phyloP scores from a whole-genome alignment of 2,797 vertebrate genomes.

The Vultur gryphus region DNA sequence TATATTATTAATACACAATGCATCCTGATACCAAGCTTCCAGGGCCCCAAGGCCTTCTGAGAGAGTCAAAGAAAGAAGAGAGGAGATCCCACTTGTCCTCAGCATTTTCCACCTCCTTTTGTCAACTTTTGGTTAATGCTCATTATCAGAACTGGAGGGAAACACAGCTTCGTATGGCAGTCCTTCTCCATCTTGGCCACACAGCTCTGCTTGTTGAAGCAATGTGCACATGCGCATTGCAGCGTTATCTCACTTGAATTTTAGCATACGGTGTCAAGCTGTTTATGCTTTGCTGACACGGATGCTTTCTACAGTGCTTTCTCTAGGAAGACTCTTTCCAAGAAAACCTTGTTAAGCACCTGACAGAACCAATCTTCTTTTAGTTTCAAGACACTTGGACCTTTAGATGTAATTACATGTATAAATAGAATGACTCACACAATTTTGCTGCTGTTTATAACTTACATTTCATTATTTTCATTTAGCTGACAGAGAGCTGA shows the following conservation, averaged over 20 bases:
- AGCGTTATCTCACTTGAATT: not conserved
- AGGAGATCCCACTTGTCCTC: not conserved
- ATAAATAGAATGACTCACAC: constrained; percentile 25
- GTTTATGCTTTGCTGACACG: not conserved
- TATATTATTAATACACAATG: constrained; percentile 10
- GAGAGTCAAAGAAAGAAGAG: not conserved
- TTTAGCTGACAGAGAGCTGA: constrained; percentile 42
- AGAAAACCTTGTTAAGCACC: constrained; percentile 25
- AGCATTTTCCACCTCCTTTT: not conserved
- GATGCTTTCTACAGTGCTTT: not conserved
- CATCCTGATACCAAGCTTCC: not conserved
- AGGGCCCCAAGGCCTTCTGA: not conserved
- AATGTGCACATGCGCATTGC: not conserved
- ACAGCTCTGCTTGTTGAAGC: not conserved
- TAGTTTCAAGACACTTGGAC: constrained; percentile 39
- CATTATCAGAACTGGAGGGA: not conserved
- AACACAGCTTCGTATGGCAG: not conserved
- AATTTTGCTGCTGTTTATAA: constrained; percentile 36
- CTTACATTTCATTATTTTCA: constrained; percentile 51
- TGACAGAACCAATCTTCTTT: constrained; percentile 26
- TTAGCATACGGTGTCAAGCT: not conserved
- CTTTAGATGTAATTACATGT: constrained; percentile 39
- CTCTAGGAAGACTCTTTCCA: not conserved
- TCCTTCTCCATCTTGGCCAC: not conserved
- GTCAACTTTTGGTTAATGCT: not conserved